These are phyloP conservation scores for Montipora cactus DNA, from an alignment of 64 coral and sea anemone species.

Conservation along the genomic window DNA sequence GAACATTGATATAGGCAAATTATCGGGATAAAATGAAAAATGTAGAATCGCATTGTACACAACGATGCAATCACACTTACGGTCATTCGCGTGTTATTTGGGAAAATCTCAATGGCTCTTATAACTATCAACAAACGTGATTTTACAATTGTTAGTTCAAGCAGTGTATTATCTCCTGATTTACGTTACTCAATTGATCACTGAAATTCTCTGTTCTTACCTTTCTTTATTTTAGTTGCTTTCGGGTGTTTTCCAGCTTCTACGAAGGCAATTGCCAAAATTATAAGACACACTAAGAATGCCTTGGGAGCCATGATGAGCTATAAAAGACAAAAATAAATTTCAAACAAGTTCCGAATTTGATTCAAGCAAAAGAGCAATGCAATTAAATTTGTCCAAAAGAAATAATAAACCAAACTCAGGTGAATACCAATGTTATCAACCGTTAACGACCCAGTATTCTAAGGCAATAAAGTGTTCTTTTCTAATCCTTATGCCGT, in stretches of 20 bases:
- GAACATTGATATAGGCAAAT: neutral
- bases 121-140: too few species aligned
- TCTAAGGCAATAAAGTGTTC: neutral
- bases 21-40: neutral
- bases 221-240: slow-evolving; percentile 72
- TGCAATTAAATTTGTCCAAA: neutral
- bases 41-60: neutral
- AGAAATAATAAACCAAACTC: neutral
- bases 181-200: neutral
- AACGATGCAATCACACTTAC: too few species aligned
- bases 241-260: slow-evolving; percentile 83
- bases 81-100: too few species aligned
- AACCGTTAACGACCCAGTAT: neutral
- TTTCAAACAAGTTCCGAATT: neutral
- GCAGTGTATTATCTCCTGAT: too few species aligned
- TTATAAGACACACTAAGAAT: slow-evolving; percentile 73
- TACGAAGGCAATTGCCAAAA: slow-evolving; percentile 60
- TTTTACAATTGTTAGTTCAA: too few species aligned
- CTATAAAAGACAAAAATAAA: slow-evolving; percentile 14
- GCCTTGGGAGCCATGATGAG: slow-evolving; percentile 81
- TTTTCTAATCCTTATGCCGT: neutral
- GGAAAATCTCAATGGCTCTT: too few species aligned
- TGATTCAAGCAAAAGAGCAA: neutral
- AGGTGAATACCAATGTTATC: neutral
- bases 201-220: slow-evolving; percentile 1